Evolutionary conservation across 2,888 invertebrate species (phyloP).

Genomic region (Diadegma fenestrale): DNA sequence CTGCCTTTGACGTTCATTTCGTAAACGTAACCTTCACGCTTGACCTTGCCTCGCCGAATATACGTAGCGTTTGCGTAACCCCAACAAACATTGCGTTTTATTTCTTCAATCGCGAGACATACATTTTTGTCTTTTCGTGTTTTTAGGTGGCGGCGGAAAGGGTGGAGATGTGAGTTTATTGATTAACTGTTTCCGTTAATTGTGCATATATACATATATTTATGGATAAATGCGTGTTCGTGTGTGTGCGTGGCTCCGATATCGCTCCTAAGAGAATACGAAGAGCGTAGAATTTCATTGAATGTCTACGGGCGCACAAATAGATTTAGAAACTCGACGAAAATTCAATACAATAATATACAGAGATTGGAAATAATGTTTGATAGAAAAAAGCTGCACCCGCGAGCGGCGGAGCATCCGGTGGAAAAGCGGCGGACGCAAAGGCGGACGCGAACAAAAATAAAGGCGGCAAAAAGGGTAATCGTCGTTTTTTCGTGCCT

Average conservation of each 20-base stretch:
- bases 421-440: constrained; percentile 67
- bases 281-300: background rate
- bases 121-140: constrained; percentile 24
- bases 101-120: background rate
- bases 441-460: constrained; percentile 71
- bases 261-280: background rate
- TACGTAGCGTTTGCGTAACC: constrained; percentile 26
- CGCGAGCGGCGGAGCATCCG: constrained; percentile 59
- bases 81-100: background rate
- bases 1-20: constrained; percentile 6
- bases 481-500: background rate
- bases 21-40: constrained; percentile 53
- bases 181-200: constrained; percentile 12
- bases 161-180: constrained; percentile 73
- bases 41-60: constrained; percentile 49
- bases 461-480: constrained; percentile 75
- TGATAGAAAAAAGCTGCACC: constrained; percentile 71
- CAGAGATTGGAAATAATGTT: background rate
- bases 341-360: background rate
- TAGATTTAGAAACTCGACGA: background rate
- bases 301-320: too few species aligned
- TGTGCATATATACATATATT: background rate
- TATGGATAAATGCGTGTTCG: background rate
- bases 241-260: background rate
- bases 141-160: constrained; percentile 74